Base-by-base conservation (phyloP, 2,888 invertebrate species). In the Scrobipalpa atriplicella region DNA sequence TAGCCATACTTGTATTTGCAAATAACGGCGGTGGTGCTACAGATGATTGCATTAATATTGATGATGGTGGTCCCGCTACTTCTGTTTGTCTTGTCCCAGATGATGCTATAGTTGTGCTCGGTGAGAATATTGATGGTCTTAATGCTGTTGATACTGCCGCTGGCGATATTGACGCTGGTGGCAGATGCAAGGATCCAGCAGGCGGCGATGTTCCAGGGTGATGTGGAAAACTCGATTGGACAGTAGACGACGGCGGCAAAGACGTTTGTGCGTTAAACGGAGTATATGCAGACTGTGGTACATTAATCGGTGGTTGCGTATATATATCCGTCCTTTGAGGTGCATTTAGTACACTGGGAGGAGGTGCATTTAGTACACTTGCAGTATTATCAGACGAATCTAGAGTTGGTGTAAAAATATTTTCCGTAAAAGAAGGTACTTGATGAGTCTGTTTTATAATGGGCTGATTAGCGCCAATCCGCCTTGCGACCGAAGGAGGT, bases 401-500 rank as follows among this genome's bases (percentile, higher is more conserved):
- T 41, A 47, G 19, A 21, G 56, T 72, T 38, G 89, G 90, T 21
- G 86, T 75, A 66, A 91, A 89, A 69, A 90, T 87, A 68, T 88
- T 86, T 2, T 80, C 80, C 29, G 77, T 70, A 8, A 73, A 71
- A 1, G 73, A 67, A 9, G 78, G 68, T 8, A 77, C n/a, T 41
- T 68, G 68, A 1, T 83, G 82, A 6, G 77, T 75, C 77, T 86
- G 58, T 78, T 86, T 90, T 0, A 87, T 80, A 1, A 85, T 70
- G 0, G 88, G 85, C 66, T 90, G 86, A 67, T 85, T 86, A 0
- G 84, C 81, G 0, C 84, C 77, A 68, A 92, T 84, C 16, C 89
- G 82, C 63, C 92, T 85, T 19, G 92, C 92, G 0, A 92, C 86
- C 0, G 92, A 92, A 0, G 92, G 92, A 7, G 92, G 92, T 70